These are phyloP conservation scores for Drosophila vallismaia DNA, from an alignment of 2,888 invertebrate species.

Conservation along the genomic window DNA sequence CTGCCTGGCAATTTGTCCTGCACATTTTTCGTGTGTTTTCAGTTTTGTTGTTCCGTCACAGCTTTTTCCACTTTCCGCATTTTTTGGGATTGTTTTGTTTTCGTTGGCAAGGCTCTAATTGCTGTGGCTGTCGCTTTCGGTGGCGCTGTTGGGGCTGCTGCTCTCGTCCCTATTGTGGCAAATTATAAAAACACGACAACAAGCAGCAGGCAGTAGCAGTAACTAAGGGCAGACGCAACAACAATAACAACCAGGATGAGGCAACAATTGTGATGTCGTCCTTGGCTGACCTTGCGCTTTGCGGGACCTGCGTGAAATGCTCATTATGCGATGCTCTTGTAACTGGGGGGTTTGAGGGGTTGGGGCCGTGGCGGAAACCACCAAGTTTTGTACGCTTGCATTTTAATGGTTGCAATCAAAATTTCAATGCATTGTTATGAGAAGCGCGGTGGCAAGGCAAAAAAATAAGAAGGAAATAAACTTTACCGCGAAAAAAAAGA, in stretches of 20 bases:
- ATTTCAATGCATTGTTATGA: conserved; percentile 71
- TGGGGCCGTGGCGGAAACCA: conserved; percentile 22
- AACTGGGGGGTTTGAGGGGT: conserved; percentile 9
- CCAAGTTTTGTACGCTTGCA: conserved; percentile 61
- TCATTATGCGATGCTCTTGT: conserved; percentile 61
- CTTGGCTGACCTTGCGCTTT: conserved; percentile 71
- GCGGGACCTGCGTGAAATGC: conserved; percentile 59
- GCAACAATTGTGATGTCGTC: conserved; percentile 63
- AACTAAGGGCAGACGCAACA: conserved; percentile 28
- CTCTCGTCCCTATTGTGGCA: conserved; percentile 46
- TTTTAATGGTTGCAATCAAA: conserved; percentile 76
- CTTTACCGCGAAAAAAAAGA: conserved; percentile 43
- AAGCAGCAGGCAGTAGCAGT: conserved; percentile 25
- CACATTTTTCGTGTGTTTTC: conserved; percentile 29
- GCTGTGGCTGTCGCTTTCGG: conserved; percentile 61
- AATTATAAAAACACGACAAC: conserved; percentile 53
- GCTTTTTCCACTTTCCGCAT: conserved; percentile 10
- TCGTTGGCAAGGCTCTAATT: conserved; percentile 57
- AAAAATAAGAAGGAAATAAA: neutral
- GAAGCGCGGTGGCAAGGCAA: conserved; percentile 14
- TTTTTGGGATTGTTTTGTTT: conserved; percentile 39
- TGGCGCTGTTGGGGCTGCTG: conserved; percentile 48
- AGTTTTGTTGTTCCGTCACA: conserved; percentile 17
- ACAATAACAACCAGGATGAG: conserved; percentile 17
- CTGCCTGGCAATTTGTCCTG: conserved; percentile 46